phyloP scores from a whole-genome alignment of 2,797 vertebrate species.

The Molossus molossus region DNA sequence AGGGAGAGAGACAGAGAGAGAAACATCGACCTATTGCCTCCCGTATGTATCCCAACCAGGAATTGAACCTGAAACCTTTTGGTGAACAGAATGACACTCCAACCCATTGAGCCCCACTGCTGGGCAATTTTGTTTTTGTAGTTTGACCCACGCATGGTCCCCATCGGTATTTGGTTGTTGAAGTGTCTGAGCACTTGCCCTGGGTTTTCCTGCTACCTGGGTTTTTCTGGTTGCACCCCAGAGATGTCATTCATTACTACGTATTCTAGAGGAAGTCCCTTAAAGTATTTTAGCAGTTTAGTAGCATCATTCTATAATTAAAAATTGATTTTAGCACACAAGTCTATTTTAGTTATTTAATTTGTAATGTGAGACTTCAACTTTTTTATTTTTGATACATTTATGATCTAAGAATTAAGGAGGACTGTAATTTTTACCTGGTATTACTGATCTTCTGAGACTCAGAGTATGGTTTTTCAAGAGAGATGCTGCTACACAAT shows the following conservation, averaged over 20 bases:
- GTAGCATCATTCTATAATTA: conserved; percentile 28
- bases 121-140: not conserved
- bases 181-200: not conserved
- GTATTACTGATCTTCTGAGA: conserved; percentile 47
- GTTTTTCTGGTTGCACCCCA: conserved; percentile 36
- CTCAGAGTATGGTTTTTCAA: not conserved
- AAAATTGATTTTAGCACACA: not conserved
- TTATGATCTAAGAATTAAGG: conserved; percentile 39
- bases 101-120: not conserved
- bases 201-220: not conserved
- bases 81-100: not conserved
- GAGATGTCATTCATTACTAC: not conserved
- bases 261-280: not conserved
- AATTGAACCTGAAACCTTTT: not conserved
- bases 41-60: not conserved
- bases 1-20: not conserved
- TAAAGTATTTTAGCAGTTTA: conserved; percentile 46
- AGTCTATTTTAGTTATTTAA: conserved; percentile 17
- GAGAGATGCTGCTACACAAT: not conserved
- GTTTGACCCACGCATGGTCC: not conserved
- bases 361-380: not conserved
- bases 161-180: conserved; percentile 15
- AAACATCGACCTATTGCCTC: not conserved
- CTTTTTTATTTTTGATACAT: not conserved
- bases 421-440: not conserved